These are phyloP conservation scores for Sisyra nigra DNA, from an alignment of 2,888 invertebrate species.

Conservation along the genomic window DNA sequence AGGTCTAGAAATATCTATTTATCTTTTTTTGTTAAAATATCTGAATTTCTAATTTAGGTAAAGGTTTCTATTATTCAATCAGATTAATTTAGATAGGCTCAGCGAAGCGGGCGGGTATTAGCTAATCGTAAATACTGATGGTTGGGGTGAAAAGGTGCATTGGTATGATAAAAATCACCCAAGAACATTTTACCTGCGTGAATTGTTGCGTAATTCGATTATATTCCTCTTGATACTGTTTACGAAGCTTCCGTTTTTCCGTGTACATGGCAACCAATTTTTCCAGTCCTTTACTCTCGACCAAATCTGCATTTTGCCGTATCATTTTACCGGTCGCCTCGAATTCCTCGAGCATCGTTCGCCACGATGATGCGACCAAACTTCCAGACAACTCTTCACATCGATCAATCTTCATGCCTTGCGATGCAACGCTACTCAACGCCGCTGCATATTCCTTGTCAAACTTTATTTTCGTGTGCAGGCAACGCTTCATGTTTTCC, in stretches of 20 bases:
- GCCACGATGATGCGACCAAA: constrained; percentile 58
- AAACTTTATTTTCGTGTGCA: constrained; percentile 75
- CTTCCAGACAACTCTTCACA: constrained; percentile 58
- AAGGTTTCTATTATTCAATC: too few relatives aligned
- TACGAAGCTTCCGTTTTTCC: constrained; percentile 77
- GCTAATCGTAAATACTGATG: too few relatives aligned
- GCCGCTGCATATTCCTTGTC: constrained; percentile 84
- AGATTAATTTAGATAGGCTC: too few relatives aligned
- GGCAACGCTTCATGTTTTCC: constrained; percentile 80
- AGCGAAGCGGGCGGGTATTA: too few relatives aligned
- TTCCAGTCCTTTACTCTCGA: constrained; percentile 70
- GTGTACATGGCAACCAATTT: constrained; percentile 62
- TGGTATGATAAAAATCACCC: too few relatives aligned
- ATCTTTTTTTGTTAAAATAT: too few relatives aligned
- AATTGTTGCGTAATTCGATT: constrained; percentile 66
- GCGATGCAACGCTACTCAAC: constrained; percentile 61
- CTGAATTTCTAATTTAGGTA: too few relatives aligned
- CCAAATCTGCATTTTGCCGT: constrained; percentile 67
- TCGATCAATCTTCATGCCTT: constrained; percentile 71
- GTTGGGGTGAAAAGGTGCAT: too few relatives aligned
- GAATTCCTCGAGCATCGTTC: constrained; percentile 75
- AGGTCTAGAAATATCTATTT: too few relatives aligned
- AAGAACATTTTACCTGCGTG: constrained; percentile 62
- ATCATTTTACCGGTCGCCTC: constrained; percentile 72
- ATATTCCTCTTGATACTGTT: constrained; percentile 81